Conservation (phyloP, 2,113 vertebrate genomes). For the Eulemur macaco region DNA sequence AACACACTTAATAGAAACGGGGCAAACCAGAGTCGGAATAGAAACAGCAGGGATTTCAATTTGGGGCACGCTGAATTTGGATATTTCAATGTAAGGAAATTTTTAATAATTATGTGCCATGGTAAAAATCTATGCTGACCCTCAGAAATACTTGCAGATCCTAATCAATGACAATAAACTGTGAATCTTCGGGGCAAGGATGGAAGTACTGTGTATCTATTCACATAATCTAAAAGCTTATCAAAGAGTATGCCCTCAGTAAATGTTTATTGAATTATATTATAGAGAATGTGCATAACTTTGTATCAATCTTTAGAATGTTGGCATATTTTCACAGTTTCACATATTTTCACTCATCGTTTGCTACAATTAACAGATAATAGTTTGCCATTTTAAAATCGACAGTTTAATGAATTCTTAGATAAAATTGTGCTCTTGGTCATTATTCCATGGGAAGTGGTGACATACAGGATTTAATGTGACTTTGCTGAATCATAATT, state of each 20-base stretch:
- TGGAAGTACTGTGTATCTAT: not conserved
- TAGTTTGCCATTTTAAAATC: slow-evolving; percentile 14
- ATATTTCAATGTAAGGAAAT: not conserved
- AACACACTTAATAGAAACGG: not conserved
- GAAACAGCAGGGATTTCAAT: not conserved
- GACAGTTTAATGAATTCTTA: not conserved
- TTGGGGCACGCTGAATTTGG: not conserved
- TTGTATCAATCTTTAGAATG: slow-evolving; percentile 11
- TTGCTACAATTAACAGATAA: slow-evolving; percentile 34
- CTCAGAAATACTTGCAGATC: not conserved
- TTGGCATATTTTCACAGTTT: not conserved
- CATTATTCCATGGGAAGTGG: slow-evolving; percentile 26
- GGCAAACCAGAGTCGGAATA: not conserved
- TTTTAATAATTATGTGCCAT: not conserved
- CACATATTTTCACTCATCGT: not conserved
- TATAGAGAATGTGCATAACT: not conserved
- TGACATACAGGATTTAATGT: not conserved
- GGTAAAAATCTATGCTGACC: not conserved
- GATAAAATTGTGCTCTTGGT: not conserved
- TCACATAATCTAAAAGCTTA: not conserved
- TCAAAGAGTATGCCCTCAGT: not conserved
- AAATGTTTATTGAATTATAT: not conserved
- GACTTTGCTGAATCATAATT: not conserved
- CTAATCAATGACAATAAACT: slow-evolving; percentile 11
- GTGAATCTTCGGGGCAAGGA: not conserved